Percentiles rank a stretch among this genome's conserved stretches.
Conservation (phyloP, 2,113 vertebrate species). For the Aspiorhynchus laticeps region DNA sequence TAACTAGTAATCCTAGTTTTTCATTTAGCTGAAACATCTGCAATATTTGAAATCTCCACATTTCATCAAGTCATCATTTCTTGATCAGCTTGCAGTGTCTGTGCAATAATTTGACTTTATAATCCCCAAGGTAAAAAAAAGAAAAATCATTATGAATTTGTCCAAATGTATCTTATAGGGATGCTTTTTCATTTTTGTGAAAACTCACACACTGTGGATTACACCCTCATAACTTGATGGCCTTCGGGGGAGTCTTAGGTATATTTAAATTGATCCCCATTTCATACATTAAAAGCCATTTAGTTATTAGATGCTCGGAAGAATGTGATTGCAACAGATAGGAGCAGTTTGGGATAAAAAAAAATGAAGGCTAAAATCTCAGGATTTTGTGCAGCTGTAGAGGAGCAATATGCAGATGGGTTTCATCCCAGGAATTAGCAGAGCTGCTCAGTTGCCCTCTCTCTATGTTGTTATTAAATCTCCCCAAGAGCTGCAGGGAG, state of each 20-base stretch:
- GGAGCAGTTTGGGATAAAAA: conserved; percentile 49
- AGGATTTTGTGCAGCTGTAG: conserved; percentile 65
- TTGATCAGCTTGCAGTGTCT: background rate
- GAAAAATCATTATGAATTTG: conserved; percentile 27
- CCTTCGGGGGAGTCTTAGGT: background rate
- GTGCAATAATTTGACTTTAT: conserved; percentile 24
- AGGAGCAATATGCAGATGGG: conserved; percentile 75
- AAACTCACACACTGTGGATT: conserved; percentile 44
- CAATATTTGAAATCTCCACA: conserved; percentile 12
- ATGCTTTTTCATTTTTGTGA: conserved; percentile 43
- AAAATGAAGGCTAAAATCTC: conserved; percentile 40
- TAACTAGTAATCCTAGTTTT: conserved; percentile 27
- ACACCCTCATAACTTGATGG: conserved; percentile 54
- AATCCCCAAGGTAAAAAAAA: conserved; percentile 23
- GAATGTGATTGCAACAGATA: conserved; percentile 48
- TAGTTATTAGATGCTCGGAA: conserved; percentile 54
- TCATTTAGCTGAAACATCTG: conserved; percentile 23
- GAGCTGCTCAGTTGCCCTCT: conserved; percentile 71
- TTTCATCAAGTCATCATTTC: background rate
- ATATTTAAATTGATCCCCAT: conserved; percentile 48
- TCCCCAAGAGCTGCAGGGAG: conserved; percentile 65
- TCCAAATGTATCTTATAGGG: background rate
- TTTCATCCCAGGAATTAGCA: conserved; percentile 74
- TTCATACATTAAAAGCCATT: conserved; percentile 63
- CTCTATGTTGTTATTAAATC: conserved; percentile 77